A percentile compares a stretch with the other conserved stretches of the same genome.
Conservation (phyloP, 35 echinoderm and acorn worm species). For the Stichopus chloronotus region DNA sequence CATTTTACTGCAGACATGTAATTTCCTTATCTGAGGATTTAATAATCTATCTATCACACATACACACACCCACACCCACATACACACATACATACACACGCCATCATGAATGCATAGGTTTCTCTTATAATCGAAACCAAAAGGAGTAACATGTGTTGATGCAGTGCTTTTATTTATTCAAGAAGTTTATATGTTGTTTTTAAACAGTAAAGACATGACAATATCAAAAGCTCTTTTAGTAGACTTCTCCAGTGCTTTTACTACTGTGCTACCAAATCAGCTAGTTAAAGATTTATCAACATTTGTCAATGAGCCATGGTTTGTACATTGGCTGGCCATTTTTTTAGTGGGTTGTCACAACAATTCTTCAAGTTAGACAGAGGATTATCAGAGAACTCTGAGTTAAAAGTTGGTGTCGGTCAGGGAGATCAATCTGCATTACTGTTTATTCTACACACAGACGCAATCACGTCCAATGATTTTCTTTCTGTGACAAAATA, state of each 20-base stretch:
- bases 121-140: no score
- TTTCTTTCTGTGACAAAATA: background rate
- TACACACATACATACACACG: no score
- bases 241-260: slow-evolving; percentile 7
- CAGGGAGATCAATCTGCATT: background rate
- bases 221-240: background rate
- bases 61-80: no score
- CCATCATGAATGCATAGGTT: no score
- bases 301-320: background rate
- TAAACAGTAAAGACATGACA: background rate
- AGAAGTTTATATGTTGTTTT: background rate
- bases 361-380: background rate
- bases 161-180: background rate
- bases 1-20: no score
- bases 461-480: slow-evolving; percentile 1
- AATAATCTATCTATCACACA: no score
- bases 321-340: background rate
- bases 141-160: background rate
- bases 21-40: no score
- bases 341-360: background rate
- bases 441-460: background rate
- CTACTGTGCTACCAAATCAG: background rate
- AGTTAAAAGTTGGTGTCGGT: background rate
- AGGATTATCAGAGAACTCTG: slow-evolving; percentile 4
- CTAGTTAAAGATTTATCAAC: background rate